These are phyloP conservation scores for Acromyrmex charruanus DNA, from an alignment of 1,140 invertebrate species.

Conservation along the genomic window DNA sequence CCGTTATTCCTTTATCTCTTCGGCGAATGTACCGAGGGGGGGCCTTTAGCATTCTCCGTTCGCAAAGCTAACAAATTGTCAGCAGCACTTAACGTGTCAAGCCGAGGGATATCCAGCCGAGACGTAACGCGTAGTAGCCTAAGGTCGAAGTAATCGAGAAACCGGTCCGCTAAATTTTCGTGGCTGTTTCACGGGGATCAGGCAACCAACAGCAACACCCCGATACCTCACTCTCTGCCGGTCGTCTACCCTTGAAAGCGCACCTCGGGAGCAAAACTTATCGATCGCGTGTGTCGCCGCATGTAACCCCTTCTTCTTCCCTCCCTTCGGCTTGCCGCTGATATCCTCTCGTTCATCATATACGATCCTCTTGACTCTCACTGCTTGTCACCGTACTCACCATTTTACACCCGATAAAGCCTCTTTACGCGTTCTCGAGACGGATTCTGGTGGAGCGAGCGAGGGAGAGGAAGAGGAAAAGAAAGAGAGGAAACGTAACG, in stretches of 20 bases:
- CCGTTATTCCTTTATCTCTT: conserved; percentile 33
- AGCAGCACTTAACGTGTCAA: conserved; percentile 48
- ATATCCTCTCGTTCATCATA: conserved; percentile 61
- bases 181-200: conserved; percentile 37
- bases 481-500: conserved; percentile 4
- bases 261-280: conserved; percentile 58
- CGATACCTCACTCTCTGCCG: not conserved
- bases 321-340: conserved; percentile 10
- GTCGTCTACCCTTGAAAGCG: conserved; percentile 17
- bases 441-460: conserved; percentile 26
- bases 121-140: conserved; percentile 59
- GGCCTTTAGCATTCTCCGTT: not conserved
- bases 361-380: conserved; percentile 65
- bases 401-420: conserved; percentile 77
- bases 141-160: conserved; percentile 53
- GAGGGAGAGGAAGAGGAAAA: conserved; percentile 17
- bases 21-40: not conserved
- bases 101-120: conserved; percentile 66
- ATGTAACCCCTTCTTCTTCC: conserved; percentile 59
- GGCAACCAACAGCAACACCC: not conserved
- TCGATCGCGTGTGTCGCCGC: conserved; percentile 69
- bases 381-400: conserved; percentile 48
- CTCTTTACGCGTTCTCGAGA: conserved; percentile 69
- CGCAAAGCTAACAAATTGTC: conserved; percentile 53
- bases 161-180: conserved; percentile 58